phyloP scores from a whole-genome alignment of 1,140 invertebrate species.

The Oscheius sp. region DNA sequence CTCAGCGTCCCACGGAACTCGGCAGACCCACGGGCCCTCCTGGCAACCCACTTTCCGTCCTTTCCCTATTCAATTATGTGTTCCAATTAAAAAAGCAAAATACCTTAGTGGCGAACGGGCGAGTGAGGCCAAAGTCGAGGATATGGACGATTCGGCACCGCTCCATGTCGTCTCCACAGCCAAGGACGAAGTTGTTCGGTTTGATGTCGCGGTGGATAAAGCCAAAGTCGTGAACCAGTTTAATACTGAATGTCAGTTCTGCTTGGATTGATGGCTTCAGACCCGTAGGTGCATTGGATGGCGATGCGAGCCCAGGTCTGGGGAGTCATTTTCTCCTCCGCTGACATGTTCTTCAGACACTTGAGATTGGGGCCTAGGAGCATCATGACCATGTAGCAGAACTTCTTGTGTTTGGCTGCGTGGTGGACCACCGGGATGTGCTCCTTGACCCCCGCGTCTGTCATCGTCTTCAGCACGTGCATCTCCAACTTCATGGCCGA shows the following conservation, averaged over 20 bases:
- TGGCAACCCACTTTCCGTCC: slow-evolving; percentile 35
- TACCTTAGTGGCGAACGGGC: slow-evolving; percentile 8
- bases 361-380: slow-evolving; percentile 35
- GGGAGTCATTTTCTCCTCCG: slow-evolving; percentile 5
- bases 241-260: too few species aligned
- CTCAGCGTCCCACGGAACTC: slow-evolving; percentile 51
- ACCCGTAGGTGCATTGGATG: slow-evolving; percentile 38
- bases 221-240: slow-evolving; percentile 35
- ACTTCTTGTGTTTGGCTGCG: slow-evolving; percentile 33
- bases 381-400: slow-evolving; percentile 44
- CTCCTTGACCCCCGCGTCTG: slow-evolving; percentile 12
- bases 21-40: slow-evolving; percentile 40
- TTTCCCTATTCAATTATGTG: too few species aligned
- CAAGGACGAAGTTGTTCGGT: slow-evolving; percentile 50
- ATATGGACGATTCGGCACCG: slow-evolving; percentile 35
- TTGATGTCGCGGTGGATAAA: slow-evolving; percentile 48
- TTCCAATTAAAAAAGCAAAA: too few species aligned
- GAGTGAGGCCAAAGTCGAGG: slow-evolving; percentile 38
- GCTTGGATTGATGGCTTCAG: too few species aligned
- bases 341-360: not conserved
- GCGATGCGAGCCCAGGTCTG: slow-evolving; percentile 35
- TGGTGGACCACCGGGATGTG: slow-evolving; percentile 34
- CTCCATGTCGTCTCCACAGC: slow-evolving; percentile 30
- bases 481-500: slow-evolving; percentile 43
- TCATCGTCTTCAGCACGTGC: slow-evolving; percentile 25